A percentile compares a stretch with the other conserved stretches of the same genome.
Evolutionary conservation across 2,888 invertebrate species (phyloP).

Genomic region (Alloplasta piceator): DNA sequence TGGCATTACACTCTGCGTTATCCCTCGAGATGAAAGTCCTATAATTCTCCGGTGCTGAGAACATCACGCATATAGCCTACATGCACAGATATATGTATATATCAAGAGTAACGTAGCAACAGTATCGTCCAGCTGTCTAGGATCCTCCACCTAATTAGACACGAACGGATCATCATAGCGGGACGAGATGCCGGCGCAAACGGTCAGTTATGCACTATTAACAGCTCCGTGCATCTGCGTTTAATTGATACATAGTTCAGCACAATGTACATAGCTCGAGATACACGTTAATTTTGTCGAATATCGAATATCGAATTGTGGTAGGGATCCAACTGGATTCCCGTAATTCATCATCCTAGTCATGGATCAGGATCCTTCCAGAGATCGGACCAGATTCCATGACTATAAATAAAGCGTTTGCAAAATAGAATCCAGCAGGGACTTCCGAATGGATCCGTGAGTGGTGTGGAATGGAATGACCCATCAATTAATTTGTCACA

Average conservation of each 20-base stretch:
- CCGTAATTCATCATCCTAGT: neutral
- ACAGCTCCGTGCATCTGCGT: slow-evolving; percentile 69
- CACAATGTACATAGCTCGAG: slow-evolving; percentile 59
- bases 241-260: slow-evolving; percentile 65
- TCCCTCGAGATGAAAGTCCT: slow-evolving; percentile 17
- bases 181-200: slow-evolving; percentile 56
- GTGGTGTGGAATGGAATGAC: too few relatives aligned
- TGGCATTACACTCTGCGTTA: neutral
- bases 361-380: too few relatives aligned
- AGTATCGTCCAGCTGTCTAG: slow-evolving; percentile 59
- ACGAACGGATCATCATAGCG: slow-evolving; percentile 64
- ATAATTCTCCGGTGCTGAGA: slow-evolving; percentile 56
- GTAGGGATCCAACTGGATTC: too few relatives aligned
- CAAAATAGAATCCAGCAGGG: too few relatives aligned
- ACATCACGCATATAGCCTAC: slow-evolving; percentile 33
- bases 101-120: slow-evolving; percentile 26
- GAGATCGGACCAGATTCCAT: too few relatives aligned
- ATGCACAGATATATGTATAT: slow-evolving; percentile 25
- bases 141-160: slow-evolving; percentile 68
- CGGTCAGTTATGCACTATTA: slow-evolving; percentile 67
- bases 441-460: too few relatives aligned
- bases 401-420: too few relatives aligned
- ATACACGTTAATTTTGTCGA: slow-evolving; percentile 47
- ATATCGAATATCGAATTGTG: neutral
- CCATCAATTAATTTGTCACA: too few relatives aligned